A percentile compares a stretch with the other conserved stretches of the same genome.
Conservation (phyloP, 1,140 invertebrate genomes). For the Zaprionus vittiger region DNA sequence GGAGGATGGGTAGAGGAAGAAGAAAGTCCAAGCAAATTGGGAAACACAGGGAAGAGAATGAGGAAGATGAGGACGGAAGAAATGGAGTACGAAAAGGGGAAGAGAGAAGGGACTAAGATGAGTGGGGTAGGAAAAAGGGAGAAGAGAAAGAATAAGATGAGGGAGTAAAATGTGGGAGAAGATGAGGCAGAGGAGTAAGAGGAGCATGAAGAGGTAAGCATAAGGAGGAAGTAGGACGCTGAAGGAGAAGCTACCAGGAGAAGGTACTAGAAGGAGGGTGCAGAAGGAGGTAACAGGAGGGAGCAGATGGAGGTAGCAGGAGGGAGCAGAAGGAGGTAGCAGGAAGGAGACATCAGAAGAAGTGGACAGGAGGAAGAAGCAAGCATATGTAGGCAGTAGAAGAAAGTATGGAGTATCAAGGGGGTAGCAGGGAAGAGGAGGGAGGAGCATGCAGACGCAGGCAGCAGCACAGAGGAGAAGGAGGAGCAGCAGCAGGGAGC, state of each 20-base stretch:
- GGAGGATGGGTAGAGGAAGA: background rate
- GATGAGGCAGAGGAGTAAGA: no score
- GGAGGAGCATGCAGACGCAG: background rate
- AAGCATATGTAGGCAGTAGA: no score
- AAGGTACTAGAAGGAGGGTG: no score
- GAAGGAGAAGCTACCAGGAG: background rate
- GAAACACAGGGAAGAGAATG: no score
- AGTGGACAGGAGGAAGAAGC: no score
- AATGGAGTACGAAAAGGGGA: no score
- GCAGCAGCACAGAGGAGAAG: background rate
- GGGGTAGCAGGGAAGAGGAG: no score
- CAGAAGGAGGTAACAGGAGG: no score
- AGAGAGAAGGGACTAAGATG: background rate
- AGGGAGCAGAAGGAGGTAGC: no score
- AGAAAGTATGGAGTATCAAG: no score
- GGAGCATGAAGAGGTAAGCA: background rate
- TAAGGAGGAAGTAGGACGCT: background rate
- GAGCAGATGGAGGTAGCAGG: no score
- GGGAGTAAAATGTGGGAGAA: background rate
- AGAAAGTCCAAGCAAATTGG: background rate
- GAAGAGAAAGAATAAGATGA: background rate
- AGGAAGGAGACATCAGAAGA: background rate
- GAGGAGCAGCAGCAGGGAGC: background rate
- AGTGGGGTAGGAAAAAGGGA: background rate
- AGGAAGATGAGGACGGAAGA: no score